Evolutionary conservation across 2,888 invertebrate genomes (phyloP).

Genomic region (Pterostichus madidus): DNA sequence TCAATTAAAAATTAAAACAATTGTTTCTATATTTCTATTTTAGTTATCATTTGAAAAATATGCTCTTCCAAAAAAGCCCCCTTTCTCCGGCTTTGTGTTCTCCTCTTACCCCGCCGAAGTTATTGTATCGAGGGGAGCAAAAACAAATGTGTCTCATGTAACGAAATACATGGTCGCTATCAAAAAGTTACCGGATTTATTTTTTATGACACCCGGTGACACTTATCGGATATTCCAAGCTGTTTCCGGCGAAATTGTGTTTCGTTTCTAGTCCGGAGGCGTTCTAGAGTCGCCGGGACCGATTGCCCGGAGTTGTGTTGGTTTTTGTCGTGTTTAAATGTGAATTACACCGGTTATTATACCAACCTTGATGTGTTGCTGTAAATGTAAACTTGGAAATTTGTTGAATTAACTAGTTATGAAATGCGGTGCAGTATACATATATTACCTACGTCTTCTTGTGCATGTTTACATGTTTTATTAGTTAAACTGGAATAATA

Average conservation of each 20-base stretch:
- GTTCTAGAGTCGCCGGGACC: background rate
- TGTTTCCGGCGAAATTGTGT: constrained; percentile 64
- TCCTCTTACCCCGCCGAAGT: background rate
- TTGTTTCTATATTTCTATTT: too few species aligned
- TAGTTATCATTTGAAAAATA: too few species aligned
- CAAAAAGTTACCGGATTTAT: constrained; percentile 65
- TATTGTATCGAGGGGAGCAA: constrained; percentile 57
- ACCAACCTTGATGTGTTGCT: background rate
- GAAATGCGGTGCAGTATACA: background rate
- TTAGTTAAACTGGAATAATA: background rate
- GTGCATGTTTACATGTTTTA: background rate
- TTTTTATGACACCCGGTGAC: constrained; percentile 62
- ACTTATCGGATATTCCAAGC: constrained; percentile 65
- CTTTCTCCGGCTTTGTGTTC: background rate
- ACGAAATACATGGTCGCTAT: constrained; percentile 62
- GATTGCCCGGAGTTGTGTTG: constrained; percentile 18
- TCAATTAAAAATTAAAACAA: too few species aligned
- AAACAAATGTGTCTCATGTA: constrained; percentile 62
- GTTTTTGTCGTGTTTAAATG: constrained; percentile 51
- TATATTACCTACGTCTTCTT: too few species aligned
- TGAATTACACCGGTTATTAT: constrained; percentile 35
- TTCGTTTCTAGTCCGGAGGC: constrained; percentile 32
- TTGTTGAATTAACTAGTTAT: constrained; percentile 28
- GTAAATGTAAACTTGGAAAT: constrained; percentile 10
- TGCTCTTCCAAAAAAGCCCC: background rate